Evolutionary conservation across 2,113 vertebrate genomes (phyloP).

Genomic region (Callochromis pleurospilus): DNA sequence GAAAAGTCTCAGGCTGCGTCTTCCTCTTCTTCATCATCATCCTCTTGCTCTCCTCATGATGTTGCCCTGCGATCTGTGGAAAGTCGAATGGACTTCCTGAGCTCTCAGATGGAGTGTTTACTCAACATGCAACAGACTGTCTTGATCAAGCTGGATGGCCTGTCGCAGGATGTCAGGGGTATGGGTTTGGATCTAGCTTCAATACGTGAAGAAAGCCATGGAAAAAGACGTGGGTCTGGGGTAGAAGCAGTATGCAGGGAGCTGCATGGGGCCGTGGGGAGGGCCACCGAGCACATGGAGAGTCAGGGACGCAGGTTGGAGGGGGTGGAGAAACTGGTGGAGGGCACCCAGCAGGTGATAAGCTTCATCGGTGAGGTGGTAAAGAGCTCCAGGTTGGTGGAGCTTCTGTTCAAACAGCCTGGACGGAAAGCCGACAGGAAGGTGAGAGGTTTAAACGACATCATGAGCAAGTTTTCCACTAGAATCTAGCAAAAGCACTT

Average conservation of each 20-base stretch:
- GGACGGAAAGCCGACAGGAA: conserved; percentile 37
- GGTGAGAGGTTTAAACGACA: conserved; percentile 25
- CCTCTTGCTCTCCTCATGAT: background rate
- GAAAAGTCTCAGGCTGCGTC: conserved; percentile 24
- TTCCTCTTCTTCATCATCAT: background rate
- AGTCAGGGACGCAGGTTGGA: conserved; percentile 76
- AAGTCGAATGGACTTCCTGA: conserved; percentile 72
- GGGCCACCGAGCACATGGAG: conserved; percentile 64
- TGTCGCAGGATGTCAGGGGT: conserved; percentile 72
- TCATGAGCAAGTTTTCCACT: background rate
- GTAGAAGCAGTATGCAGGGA: conserved; percentile 60
- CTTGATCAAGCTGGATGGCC: conserved; percentile 70
- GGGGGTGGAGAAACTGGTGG: conserved; percentile 74
- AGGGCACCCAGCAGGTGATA: conserved; percentile 77
- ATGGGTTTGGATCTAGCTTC: conserved; percentile 67
- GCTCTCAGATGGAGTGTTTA: conserved; percentile 76
- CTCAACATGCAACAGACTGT: conserved; percentile 75
- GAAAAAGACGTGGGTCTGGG: conserved; percentile 9
- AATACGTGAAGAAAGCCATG: conserved; percentile 7
- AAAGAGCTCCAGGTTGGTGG: conserved; percentile 71
- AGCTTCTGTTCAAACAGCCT: conserved; percentile 62
- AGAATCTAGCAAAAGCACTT: background rate
- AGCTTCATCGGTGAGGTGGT: conserved; percentile 73
- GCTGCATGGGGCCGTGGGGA: conserved; percentile 66
- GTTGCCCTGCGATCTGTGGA: conserved; percentile 50